phyloP scores from a whole-genome alignment of 2,113 vertebrate genomes.

The Engraulis encrasicolus region DNA sequence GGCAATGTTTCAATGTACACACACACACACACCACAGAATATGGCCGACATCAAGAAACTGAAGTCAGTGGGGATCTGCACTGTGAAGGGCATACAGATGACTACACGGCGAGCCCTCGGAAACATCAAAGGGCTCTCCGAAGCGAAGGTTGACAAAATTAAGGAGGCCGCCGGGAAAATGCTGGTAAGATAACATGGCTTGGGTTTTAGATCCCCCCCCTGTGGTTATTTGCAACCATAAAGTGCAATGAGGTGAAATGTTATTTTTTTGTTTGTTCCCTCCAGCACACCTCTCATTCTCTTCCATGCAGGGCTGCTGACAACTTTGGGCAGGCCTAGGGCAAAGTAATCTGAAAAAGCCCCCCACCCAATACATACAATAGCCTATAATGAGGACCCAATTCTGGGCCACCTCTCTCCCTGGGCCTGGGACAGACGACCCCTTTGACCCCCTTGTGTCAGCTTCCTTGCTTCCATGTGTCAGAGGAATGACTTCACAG shows the following conservation, averaged over 20 bases:
- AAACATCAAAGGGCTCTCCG: slow-evolving; percentile 95
- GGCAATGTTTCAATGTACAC: slow-evolving; percentile 44
- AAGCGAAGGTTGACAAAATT: slow-evolving; percentile 98
- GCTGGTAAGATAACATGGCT: slow-evolving; percentile 77
- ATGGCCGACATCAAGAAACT: slow-evolving; percentile 96
- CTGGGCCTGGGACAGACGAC: too few relatives aligned
- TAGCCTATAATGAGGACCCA: too few relatives aligned
- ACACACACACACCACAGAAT: too few relatives aligned
- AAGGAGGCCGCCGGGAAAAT: slow-evolving; percentile 98
- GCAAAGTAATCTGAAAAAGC: too few relatives aligned
- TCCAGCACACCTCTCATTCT: background rate
- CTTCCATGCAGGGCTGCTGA: too few relatives aligned
- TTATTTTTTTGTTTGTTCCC: background rate
- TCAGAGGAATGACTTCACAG: background rate
- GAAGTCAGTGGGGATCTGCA: slow-evolving; percentile 95
- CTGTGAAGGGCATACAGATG: slow-evolving; percentile 97
- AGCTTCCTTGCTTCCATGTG: too few relatives aligned
- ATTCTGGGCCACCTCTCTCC: too few relatives aligned
- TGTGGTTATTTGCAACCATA: background rate
- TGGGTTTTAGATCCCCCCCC: background rate
- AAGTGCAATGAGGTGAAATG: background rate
- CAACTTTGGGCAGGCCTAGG: too few relatives aligned
- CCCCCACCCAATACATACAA: too few relatives aligned
- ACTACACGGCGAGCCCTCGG: slow-evolving; percentile 90
- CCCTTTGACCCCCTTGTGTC: too few relatives aligned